A percentile compares a stretch with the other conserved stretches of the same genome.
Conservation (phyloP, 2,888 invertebrate species). For the Lycia hirtaria region DNA sequence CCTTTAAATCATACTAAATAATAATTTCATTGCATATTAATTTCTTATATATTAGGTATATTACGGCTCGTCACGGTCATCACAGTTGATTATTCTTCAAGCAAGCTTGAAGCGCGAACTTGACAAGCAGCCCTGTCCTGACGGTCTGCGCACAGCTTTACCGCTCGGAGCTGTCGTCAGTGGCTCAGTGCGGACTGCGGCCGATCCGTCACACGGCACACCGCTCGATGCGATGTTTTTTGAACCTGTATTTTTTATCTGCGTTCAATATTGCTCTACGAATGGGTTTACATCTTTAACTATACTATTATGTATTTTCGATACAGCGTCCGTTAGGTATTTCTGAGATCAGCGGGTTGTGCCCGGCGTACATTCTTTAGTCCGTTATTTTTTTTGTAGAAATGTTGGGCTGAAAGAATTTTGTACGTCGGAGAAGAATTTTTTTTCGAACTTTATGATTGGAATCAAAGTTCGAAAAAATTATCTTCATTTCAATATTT, state of each 20-base stretch:
- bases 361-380: no score
- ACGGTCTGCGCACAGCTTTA: background rate
- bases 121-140: background rate
- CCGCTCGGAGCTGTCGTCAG: background rate
- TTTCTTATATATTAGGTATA: no score
- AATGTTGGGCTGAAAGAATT: no score
- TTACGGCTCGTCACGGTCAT: background rate
- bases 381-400: no score
- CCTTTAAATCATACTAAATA: no score
- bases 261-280: background rate
- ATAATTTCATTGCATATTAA: background rate
- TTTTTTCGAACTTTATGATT: no score
- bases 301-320: background rate
- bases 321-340: no score
- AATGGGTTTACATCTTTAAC: background rate
- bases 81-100: background rate
- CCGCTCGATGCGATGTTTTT: background rate
- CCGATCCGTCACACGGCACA: conserved; percentile 3
- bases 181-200: background rate
- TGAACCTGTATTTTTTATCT: background rate
- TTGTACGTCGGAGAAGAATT: no score
- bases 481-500: no score
- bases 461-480: no score
- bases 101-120: background rate
- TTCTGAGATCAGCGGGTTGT: no score